A percentile compares a stretch with the other conserved stretches of the same genome.
These are phyloP conservation scores for Hylaea fasciaria DNA, from an alignment of 2,888 invertebrate genomes.

Conservation along the genomic window DNA sequence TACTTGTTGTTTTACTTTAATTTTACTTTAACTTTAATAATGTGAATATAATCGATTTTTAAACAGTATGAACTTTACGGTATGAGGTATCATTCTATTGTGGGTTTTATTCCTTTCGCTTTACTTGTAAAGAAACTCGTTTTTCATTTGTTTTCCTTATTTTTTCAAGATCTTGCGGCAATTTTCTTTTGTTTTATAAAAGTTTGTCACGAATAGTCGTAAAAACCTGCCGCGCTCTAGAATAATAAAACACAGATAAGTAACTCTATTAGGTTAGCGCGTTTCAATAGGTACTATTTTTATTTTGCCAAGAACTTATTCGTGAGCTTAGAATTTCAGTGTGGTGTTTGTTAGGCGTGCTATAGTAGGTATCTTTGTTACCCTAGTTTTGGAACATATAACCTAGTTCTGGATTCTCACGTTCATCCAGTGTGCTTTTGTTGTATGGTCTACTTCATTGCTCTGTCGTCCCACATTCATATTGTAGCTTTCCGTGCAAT, in stretches of 20 bases:
- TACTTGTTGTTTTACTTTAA: too few relatives aligned
- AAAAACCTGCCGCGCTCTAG: conserved; percentile 16
- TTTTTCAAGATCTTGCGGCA: not conserved
- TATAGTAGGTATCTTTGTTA: not conserved
- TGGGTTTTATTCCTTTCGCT: not conserved
- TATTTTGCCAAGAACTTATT: conserved; percentile 1
- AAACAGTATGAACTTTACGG: too few relatives aligned
- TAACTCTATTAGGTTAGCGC: conserved; percentile 29
- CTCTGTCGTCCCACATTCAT: too few relatives aligned
- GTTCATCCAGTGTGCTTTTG: too few relatives aligned
- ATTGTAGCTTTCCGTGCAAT: too few relatives aligned
- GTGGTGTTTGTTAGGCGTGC: not conserved
- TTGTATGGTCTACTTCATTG: too few relatives aligned
- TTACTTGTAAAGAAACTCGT: not conserved
- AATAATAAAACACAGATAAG: conserved; percentile 22
- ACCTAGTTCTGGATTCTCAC: not conserved
- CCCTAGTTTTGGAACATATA: not conserved
- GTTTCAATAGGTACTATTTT: not conserved
- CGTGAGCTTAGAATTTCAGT: not conserved
- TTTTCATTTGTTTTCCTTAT: conserved; percentile 1
- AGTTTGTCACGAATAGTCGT: conserved; percentile 24
- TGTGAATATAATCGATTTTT: too few relatives aligned
- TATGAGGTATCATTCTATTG: too few relatives aligned
- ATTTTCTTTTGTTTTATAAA: conserved; percentile 19
- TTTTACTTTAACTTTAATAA: too few relatives aligned